These are phyloP conservation scores for Pyrgus malvae DNA, from an alignment of 2,888 invertebrate genomes.

Conservation along the genomic window DNA sequence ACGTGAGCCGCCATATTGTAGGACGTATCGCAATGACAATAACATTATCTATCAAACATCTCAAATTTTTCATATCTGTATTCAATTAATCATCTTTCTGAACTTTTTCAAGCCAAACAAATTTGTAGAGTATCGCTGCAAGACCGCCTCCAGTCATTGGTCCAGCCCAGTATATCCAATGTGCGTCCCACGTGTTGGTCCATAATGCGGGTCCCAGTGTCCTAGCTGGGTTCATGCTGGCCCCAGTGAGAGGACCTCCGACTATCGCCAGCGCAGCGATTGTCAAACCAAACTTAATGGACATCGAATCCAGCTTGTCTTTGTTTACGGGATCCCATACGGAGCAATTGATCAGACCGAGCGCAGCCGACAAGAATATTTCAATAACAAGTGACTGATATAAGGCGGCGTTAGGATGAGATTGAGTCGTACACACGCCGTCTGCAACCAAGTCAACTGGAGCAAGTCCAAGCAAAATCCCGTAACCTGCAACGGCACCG, in stretches of 20 bases:
- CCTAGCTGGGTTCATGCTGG: conserved; percentile 88
- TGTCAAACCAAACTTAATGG: conserved; percentile 86
- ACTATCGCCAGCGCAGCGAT: conserved; percentile 84
- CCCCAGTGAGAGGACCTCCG: conserved; percentile 86
- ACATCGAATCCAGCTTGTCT: conserved; percentile 83
- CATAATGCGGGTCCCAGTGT: conserved; percentile 87
- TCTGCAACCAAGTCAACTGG: conserved; percentile 55
- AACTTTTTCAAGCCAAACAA: conserved; percentile 44
- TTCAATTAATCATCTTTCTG: too few species aligned
- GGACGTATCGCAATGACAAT: too few species aligned
- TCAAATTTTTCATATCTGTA: too few species aligned
- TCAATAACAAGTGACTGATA: conserved; percentile 84
- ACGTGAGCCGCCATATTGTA: too few species aligned
- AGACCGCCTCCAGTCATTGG: conserved; percentile 69
- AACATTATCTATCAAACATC: too few species aligned
- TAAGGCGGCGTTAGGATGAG: conserved; percentile 67
- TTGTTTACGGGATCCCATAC: conserved; percentile 88
- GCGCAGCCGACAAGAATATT: conserved; percentile 82
- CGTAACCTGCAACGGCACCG: conserved; percentile 87
- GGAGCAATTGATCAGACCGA: conserved; percentile 85
- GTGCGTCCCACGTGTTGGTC: conserved; percentile 83
- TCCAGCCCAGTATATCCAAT: conserved; percentile 89
- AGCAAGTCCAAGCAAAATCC: conserved; percentile 78
- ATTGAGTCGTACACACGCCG: conserved; percentile 85
- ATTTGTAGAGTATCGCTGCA: conserved; percentile 55